phyloP scores from a whole-genome alignment of 2,113 vertebrate genomes.

The Syngnathus typhle region DNA sequence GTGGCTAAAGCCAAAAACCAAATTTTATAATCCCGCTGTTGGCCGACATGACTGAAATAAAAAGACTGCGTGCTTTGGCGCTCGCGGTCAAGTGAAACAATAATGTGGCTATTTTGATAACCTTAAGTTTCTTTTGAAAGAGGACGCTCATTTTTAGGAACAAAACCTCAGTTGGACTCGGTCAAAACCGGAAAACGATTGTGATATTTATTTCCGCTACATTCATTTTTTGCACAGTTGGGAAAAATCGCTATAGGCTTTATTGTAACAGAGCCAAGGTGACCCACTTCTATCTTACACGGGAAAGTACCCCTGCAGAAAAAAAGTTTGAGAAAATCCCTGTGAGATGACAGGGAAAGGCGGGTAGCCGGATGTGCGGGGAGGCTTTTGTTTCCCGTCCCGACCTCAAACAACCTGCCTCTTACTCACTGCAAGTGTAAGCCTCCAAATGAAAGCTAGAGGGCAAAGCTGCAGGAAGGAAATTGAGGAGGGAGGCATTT shows the following conservation, averaged over 20 bases:
- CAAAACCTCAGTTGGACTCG: no score
- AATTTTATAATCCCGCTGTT: no score
- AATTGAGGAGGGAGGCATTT: slow-evolving; percentile 24
- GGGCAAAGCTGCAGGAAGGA: slow-evolving; percentile 5
- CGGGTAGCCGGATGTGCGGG: neutral
- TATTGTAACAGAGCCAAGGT: slow-evolving; percentile 55
- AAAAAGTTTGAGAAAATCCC: slow-evolving; percentile 46
- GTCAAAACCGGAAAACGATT: no score
- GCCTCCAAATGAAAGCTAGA: slow-evolving; percentile 4
- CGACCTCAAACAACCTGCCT: slow-evolving; percentile 24
- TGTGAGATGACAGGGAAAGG: slow-evolving; percentile 38
- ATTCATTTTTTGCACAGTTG: neutral
- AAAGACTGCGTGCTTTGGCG: no score
- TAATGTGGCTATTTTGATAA: no score
- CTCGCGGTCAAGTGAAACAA: no score
- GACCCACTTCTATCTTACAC: slow-evolving; percentile 61
- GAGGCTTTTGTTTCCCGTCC: neutral
- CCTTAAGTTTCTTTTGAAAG: no score
- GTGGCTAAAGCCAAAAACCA: no score
- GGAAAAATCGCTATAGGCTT: slow-evolving; percentile 11
- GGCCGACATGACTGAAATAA: no score
- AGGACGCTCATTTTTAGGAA: no score
- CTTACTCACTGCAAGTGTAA: slow-evolving; percentile 24
- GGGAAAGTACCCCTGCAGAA: slow-evolving; percentile 44
- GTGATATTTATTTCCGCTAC: no score